phyloP scores from a whole-genome alignment of 2,888 invertebrate genomes.

The Nemotelus pantherinus region DNA sequence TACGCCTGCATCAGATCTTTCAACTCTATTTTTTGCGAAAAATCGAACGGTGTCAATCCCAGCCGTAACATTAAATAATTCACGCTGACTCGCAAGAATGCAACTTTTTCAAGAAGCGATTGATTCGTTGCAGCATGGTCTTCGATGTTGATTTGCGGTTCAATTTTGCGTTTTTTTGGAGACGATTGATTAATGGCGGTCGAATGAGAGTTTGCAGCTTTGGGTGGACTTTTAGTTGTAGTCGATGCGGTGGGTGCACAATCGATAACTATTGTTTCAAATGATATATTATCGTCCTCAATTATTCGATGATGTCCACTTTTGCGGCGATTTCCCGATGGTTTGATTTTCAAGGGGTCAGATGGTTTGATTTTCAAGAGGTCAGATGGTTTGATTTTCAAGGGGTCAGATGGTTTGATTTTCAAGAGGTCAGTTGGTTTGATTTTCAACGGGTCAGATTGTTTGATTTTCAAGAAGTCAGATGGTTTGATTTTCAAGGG shows the following conservation, averaged over 20 bases:
- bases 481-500: too few species aligned
- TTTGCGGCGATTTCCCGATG: constrained; percentile 26
- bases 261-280: constrained; percentile 1
- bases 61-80: constrained; percentile 40
- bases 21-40: neutral
- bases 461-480: too few species aligned
- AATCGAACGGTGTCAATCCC: constrained; percentile 17
- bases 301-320: constrained; percentile 32
- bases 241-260: too few species aligned
- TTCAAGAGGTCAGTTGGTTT: too few species aligned
- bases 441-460: too few species aligned
- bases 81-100: constrained; percentile 41
- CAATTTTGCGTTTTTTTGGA: neutral
- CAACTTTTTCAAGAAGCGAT: constrained; percentile 26
- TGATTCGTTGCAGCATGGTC: constrained; percentile 1
- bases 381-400: too few species aligned
- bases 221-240: neutral
- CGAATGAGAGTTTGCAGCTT: neutral
- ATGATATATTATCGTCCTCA: constrained; percentile 16
- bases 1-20: neutral
- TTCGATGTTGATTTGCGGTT: neutral
- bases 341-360: neutral
- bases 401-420: too few species aligned
- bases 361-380: too few species aligned
- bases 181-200: neutral